A percentile compares a stretch with the other conserved stretches of the same genome.
Evolutionary conservation across 2,797 vertebrate species (phyloP).

Genomic region (Heteromormyrus szaboi): DNA sequence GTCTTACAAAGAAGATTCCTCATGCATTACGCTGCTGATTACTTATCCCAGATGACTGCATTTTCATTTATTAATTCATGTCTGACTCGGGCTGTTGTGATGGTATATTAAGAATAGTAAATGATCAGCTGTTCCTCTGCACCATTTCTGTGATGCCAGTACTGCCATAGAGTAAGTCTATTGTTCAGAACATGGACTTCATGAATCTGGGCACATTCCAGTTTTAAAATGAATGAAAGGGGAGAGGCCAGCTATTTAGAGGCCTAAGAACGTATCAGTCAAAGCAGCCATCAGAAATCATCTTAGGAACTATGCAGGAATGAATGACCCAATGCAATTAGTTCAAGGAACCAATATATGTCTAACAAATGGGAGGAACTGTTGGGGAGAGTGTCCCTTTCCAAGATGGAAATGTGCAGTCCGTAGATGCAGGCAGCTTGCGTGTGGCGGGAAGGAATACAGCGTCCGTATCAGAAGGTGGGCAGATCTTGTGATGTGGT

Average conservation of each 20-base stretch:
- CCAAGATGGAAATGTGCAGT: neutral
- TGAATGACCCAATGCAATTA: neutral
- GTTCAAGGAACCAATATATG: neutral
- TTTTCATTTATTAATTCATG: neutral
- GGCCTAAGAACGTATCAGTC: neutral
- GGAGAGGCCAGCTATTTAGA: neutral
- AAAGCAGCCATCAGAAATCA: neutral
- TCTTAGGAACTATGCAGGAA: neutral
- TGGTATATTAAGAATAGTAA: neutral
- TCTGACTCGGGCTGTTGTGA: neutral
- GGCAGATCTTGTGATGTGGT: neutral
- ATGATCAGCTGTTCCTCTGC: neutral
- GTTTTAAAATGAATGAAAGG: neutral
- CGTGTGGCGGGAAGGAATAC: neutral
- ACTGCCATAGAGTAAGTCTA: neutral
- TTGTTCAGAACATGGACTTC: neutral
- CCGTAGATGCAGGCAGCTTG: neutral
- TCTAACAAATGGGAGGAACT: neutral
- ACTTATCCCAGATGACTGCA: neutral
- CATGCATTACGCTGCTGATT: neutral
- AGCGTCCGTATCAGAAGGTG: neutral
- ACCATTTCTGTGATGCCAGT: neutral
- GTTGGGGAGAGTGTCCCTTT: neutral
- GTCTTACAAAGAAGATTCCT: slow-evolving; percentile 3
- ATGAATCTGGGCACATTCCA: neutral